Evolutionary conservation across 2,113 vertebrate species (phyloP), one percentile per base, ranked within the genome.

Genomic region (Craseonycteris thonglongyai): DNA sequence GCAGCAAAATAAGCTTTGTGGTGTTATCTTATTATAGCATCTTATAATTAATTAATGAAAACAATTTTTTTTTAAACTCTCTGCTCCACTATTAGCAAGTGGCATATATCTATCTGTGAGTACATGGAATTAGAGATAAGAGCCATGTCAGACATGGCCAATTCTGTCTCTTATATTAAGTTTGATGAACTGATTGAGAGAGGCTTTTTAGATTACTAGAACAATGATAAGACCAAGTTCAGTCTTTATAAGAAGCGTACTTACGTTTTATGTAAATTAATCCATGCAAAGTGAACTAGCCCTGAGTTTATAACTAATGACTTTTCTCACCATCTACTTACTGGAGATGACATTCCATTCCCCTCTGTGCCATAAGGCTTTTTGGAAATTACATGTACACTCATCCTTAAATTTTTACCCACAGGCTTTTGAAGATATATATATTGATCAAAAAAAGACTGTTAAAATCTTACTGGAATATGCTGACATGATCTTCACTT

Each of bases 401-500:
- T 93, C 76, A 91, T 80, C 21, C 12, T 81, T 90, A 56, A 16
- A 66, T 56, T 40, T 86, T 97, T 91, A 68, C 91, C 18, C 45
- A 71, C 76, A 99, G 99, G 99, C 99, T 66, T 99, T 99, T 98
- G 99, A 99, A 98, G 99, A 99, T 95, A 98, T 99, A 97, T 98
- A 99, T 94, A 99, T 99, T 69, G 99, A 99, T 59, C 96, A 98
- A 79, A 98, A 79, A 94, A 99, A 98, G 97, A 99, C 95, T 49
- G 91, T 99, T 95, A 99, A 99, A 98, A 97, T 65, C 2, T 78
- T 99, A 9, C 91, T 99, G 97, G 99, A 99, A 71, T 99, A 99
- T 97, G 98, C 99, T 40, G 99, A 99, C 97, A 99, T 99, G 98
- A 98, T 99, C 92, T 99, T 99, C 97, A 99, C 99, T 69, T 99